A percentile compares a stretch with the other conserved stretches of the same genome.
These are phyloP conservation scores for Archilochus colubris DNA, from an alignment of 2,113 vertebrate genomes.

Conservation along the genomic window DNA sequence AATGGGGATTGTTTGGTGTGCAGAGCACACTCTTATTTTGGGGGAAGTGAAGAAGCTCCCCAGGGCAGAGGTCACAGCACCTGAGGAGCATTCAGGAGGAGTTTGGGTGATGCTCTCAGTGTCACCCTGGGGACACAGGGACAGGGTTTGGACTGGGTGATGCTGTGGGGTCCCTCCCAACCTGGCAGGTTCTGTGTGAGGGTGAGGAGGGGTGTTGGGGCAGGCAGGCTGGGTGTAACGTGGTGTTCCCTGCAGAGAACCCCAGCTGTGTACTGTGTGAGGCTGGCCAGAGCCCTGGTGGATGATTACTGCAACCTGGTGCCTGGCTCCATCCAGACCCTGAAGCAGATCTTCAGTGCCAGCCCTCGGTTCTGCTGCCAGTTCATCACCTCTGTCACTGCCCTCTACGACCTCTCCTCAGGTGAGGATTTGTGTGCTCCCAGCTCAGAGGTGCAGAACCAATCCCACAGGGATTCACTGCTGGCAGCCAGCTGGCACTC, in stretches of 20 bases:
- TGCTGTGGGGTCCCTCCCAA: too few species aligned
- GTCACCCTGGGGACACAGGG: too few species aligned
- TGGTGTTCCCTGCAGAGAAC: constrained; percentile 77
- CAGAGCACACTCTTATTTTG: too few species aligned
- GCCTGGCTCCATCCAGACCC: constrained; percentile 88
- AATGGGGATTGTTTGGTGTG: too few species aligned
- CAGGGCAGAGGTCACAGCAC: too few species aligned
- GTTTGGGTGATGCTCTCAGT: too few species aligned
- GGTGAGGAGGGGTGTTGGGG: too few species aligned
- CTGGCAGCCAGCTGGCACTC: too few species aligned
- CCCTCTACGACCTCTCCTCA: constrained; percentile 90
- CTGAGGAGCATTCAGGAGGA: too few species aligned
- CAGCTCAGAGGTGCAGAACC: not conserved
- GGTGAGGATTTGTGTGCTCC: constrained; percentile 69
- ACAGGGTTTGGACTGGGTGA: too few species aligned
- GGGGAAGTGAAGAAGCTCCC: too few species aligned
- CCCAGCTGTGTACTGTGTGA: constrained; percentile 88
- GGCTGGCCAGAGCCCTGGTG: constrained; percentile 89
- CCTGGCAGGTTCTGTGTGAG: too few species aligned
- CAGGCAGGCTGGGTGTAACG: not conserved
- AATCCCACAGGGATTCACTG: not conserved
- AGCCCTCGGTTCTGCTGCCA: constrained; percentile 99
- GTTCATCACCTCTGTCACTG: constrained; percentile 91
- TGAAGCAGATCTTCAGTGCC: constrained; percentile 89
- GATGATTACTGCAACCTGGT: constrained; percentile 96